phyloP scores from a whole-genome alignment of 2,113 vertebrate genomes.

The Peromyscus maniculatus region DNA sequence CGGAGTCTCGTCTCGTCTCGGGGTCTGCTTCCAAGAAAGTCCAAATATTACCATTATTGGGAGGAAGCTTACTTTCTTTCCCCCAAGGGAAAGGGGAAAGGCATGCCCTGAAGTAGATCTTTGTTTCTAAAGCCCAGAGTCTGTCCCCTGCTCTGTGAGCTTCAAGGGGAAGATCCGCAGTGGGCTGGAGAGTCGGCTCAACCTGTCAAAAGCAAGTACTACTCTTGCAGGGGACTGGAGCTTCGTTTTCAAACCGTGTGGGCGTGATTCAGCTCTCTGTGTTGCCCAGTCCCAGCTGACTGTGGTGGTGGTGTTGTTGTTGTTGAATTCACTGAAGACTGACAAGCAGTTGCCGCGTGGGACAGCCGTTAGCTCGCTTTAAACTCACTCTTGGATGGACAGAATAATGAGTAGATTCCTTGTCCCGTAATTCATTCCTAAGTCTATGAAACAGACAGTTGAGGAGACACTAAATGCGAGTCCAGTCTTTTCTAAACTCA shows the following conservation, averaged over 20 bases:
- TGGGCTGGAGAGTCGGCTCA: not conserved
- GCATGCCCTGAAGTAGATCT: not conserved
- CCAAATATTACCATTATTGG: not conserved
- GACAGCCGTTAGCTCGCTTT: not conserved
- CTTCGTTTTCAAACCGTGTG: not conserved
- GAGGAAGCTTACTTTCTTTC: not conserved
- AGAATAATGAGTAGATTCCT: not conserved
- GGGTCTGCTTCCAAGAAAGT: conserved; percentile 18
- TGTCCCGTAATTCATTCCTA: not conserved
- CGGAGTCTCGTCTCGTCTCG: not conserved
- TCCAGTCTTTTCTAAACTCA: not conserved
- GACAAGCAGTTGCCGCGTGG: not conserved
- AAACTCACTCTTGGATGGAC: not conserved
- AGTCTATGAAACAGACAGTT: not conserved
- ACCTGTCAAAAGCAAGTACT: not conserved
- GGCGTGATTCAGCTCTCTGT: not conserved
- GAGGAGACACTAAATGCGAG: not conserved
- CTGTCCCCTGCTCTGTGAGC: not conserved
- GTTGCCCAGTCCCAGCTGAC: not conserved
- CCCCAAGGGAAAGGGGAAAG: not conserved
- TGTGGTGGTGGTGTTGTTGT: not conserved
- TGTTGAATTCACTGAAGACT: not conserved
- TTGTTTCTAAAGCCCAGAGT: not conserved
- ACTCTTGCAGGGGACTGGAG: not conserved
- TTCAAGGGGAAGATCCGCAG: conserved; percentile 55